Evolutionary conservation across 2,113 vertebrate genomes (phyloP).

Genomic region (Etheostoma cragini): DNA sequence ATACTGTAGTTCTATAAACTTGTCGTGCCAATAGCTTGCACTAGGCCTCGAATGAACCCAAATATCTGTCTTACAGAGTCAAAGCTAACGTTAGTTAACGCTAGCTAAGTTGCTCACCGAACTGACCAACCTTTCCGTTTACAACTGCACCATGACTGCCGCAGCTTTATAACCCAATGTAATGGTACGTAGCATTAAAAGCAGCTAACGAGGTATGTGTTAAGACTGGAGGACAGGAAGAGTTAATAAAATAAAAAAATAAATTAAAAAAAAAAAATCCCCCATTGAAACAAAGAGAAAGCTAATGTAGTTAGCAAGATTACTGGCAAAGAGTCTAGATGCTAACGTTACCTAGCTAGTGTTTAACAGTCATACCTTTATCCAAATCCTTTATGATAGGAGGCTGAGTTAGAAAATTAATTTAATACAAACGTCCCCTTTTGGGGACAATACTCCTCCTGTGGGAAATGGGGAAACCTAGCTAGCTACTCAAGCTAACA

Average conservation of each 20-base stretch:
- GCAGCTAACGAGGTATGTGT: neutral
- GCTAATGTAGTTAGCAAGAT: constrained; percentile 45
- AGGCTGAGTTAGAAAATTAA: rapidly evolving
- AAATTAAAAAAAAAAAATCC: constrained; percentile 7
- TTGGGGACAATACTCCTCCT: neutral
- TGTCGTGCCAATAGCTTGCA: neutral
- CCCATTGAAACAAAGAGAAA: constrained; percentile 63
- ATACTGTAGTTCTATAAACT: constrained; percentile 12
- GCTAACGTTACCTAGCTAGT: neutral
- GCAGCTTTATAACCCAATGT: neutral
- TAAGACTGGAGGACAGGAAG: too few relatives aligned
- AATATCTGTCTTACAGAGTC: neutral
- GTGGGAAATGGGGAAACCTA: neutral
- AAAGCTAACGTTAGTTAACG: neutral
- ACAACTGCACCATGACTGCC: neutral
- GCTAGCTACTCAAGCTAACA: constrained; percentile 43
- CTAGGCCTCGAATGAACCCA: constrained; percentile 44
- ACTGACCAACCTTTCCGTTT: neutral
- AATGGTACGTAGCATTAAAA: neutral
- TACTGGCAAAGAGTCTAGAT: neutral
- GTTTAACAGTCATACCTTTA: rapidly evolving
- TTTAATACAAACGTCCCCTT: neutral
- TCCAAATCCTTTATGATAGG: rapidly evolving
- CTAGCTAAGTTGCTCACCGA: neutral
- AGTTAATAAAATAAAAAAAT: neutral